phyloP scores from a whole-genome alignment of 53 echinoderm and acorn worm genomes.

The Stichopus horrens region DNA sequence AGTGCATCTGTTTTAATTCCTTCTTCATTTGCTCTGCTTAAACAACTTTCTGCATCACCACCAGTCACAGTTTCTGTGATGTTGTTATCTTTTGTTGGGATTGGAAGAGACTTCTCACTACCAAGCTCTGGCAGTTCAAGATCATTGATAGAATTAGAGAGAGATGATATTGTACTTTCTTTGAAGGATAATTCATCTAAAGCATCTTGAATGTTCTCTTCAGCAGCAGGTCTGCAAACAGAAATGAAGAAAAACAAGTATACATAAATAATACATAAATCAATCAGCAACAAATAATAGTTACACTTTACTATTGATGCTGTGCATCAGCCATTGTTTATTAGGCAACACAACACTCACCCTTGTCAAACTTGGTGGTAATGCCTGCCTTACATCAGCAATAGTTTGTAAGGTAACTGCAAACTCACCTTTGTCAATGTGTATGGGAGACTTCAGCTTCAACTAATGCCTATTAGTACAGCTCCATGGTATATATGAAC shows the following conservation, averaged over 20 bases:
- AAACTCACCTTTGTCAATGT: too few relatives aligned
- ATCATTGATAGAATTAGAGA: constrained; percentile 22
- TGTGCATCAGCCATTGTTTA: background rate
- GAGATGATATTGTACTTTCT: constrained; percentile 12
- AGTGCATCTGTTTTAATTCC: too few relatives aligned
- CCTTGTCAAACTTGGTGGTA: background rate
- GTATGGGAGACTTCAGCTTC: too few relatives aligned
- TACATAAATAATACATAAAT: background rate
- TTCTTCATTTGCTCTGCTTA: too few relatives aligned
- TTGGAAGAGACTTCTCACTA: background rate
- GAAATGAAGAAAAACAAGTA: background rate
- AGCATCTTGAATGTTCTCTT: background rate
- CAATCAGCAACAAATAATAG: background rate
- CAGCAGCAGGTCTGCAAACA: background rate
- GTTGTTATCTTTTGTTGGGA: background rate
- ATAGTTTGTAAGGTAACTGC: too few relatives aligned
- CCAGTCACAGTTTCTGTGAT: background rate
- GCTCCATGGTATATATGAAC: too few relatives aligned
- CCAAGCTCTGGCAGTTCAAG: constrained; percentile 7
- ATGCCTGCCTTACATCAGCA: too few relatives aligned
- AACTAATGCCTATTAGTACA: too few relatives aligned
- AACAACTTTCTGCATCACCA: too few relatives aligned
- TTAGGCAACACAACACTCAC: background rate
- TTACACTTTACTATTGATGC: background rate
- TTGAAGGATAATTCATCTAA: constrained; percentile 29